These are phyloP conservation scores for Nomada goodeniana DNA, from an alignment of 2,888 invertebrate genomes.

Conservation along the genomic window DNA sequence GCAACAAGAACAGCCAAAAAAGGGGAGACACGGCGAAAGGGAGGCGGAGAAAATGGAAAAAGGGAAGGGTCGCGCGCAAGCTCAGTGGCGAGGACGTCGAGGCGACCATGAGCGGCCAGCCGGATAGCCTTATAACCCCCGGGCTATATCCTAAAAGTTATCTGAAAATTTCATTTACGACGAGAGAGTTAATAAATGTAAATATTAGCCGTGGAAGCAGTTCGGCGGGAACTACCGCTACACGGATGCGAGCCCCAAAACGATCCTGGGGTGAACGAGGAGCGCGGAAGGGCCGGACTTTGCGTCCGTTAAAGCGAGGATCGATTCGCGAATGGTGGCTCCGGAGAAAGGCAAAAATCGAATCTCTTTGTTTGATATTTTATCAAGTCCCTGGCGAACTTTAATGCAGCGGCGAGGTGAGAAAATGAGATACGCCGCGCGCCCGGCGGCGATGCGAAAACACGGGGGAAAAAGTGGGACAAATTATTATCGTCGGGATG, in stretches of 20 bases:
- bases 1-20: conserved; percentile 60
- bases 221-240: conserved; percentile 80
- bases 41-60: conserved; percentile 49
- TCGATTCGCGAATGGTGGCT: conserved; percentile 74
- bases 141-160: conserved; percentile 83
- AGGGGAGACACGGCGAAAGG: conserved; percentile 33
- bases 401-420: conserved; percentile 38
- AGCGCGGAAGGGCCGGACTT: conserved; percentile 73
- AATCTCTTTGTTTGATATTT: conserved; percentile 65
- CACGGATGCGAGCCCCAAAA: conserved; percentile 71
- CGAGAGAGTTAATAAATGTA: conserved; percentile 84
- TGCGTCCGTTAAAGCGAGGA: conserved; percentile 80
- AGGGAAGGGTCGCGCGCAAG: conserved; percentile 57
- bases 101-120: conserved; percentile 63
- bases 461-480: conserved; percentile 43
- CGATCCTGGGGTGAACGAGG: conserved; percentile 66
- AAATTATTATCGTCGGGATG: conserved; percentile 44
- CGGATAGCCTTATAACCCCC: conserved; percentile 80
- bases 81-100: conserved; percentile 59
- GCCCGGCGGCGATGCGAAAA: conserved; percentile 25
- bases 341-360: conserved; percentile 75
- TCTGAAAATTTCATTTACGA: conserved; percentile 84
- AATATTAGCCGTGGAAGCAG: conserved; percentile 83
- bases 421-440: conserved; percentile 49
- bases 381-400: conserved; percentile 54